Percentiles rank a stretch among this genome's conserved stretches.
Conservation (phyloP, 2,113 vertebrate species). For the Entomyzon cyanotis region DNA sequence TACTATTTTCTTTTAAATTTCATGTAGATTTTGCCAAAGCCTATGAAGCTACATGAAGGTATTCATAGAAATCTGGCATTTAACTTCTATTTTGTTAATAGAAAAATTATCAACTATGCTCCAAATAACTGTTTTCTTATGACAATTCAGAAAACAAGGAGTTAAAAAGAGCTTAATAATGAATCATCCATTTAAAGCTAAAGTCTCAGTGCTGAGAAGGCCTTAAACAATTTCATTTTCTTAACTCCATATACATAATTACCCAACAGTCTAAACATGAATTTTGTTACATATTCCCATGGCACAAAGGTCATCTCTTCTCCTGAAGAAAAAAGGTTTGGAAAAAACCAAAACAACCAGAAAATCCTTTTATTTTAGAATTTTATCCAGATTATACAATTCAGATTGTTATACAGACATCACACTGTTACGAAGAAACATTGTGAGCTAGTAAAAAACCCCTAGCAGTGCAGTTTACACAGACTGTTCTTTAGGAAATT, state of each 20-base stretch:
- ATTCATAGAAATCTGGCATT: background rate
- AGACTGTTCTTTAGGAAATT: background rate
- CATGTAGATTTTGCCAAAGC: accelerated
- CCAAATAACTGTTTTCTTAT: background rate
- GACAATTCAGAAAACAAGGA: background rate
- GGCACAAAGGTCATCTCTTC: background rate
- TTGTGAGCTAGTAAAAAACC: background rate
- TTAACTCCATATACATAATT: background rate
- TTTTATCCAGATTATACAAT: background rate
- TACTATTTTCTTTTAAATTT: background rate
- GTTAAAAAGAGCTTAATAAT: background rate
- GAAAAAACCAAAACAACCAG: background rate
- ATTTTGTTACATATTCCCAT: background rate
- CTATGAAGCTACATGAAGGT: background rate
- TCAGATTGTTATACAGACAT: background rate
- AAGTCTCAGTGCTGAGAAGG: background rate
- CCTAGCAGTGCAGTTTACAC: background rate
- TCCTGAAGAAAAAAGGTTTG: background rate
- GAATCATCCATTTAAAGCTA: background rate
- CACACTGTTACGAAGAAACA: background rate
- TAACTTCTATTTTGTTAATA: background rate
- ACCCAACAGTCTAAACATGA: background rate
- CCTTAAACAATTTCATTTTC: background rate
- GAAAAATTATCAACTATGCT: background rate
- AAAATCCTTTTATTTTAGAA: background rate